These are phyloP conservation scores for Monodelphis domestica DNA, from an alignment of 2,797 vertebrate genomes.

Conservation along the genomic window DNA sequence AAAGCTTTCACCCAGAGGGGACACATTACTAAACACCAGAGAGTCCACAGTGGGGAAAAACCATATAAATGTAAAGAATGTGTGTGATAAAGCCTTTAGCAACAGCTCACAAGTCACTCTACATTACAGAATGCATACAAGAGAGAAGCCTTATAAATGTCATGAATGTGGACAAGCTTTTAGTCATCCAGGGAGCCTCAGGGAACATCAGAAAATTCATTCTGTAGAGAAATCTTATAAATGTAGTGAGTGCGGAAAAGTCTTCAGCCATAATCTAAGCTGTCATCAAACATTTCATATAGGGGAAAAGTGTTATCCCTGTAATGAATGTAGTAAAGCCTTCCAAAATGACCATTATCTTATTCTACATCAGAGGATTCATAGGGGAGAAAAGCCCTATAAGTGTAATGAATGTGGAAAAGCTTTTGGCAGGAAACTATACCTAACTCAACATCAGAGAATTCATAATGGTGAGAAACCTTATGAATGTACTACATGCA, in stretches of 20 bases:
- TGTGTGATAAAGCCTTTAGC: conserved; percentile 75
- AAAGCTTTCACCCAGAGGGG: conserved; percentile 76
- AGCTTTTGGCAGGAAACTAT: conserved; percentile 67
- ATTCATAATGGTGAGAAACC: too few species aligned
- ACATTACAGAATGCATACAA: conserved; percentile 62
- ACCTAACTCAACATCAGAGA: conserved; percentile 67
- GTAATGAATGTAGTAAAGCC: conserved; percentile 69
- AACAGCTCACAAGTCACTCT: conserved; percentile 73
- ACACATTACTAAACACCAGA: conserved; percentile 75
- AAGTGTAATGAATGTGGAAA: conserved; percentile 66
- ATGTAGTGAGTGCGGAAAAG: conserved; percentile 72
- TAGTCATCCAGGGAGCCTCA: conserved; percentile 74
- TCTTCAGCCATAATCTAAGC: conserved; percentile 66
- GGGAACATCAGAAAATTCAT: conserved; percentile 74
- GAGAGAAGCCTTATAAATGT: conserved; percentile 76
- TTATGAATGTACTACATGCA: conserved; percentile 65
- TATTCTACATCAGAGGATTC: conserved; percentile 71
- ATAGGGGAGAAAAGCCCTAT: conserved; percentile 72
- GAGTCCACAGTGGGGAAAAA: conserved; percentile 62
- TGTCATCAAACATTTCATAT: conserved; percentile 70
- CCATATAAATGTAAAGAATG: conserved; percentile 72
- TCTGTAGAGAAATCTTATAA: conserved; percentile 77
- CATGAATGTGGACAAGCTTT: conserved; percentile 75
- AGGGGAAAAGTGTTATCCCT: conserved; percentile 70
- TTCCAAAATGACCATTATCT: conserved; percentile 73